Evolutionary conservation across 2,888 invertebrate species (phyloP).

Genomic region (Oegoconia quadripuncta): DNA sequence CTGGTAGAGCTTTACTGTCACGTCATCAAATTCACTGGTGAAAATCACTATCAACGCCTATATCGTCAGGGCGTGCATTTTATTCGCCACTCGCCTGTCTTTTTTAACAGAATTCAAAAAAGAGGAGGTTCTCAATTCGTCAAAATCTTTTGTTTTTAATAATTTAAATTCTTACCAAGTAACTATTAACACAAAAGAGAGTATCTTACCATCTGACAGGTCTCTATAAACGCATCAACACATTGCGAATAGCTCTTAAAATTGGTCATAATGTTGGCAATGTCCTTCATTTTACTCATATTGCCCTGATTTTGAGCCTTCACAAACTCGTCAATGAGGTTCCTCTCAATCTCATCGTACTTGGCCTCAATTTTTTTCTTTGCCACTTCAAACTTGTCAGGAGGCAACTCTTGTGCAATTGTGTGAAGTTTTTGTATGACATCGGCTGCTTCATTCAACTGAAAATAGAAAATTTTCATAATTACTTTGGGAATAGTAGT

Average conservation of each 20-base stretch:
- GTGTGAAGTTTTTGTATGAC: constrained; percentile 97
- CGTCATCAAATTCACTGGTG: no score
- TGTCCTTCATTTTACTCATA: constrained; percentile 92
- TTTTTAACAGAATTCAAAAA: no score
- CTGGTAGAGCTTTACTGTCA: no score
- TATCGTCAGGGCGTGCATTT: no score
- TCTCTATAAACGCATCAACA: constrained; percentile 97
- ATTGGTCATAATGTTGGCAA: constrained; percentile 94
- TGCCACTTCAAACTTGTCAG: constrained; percentile 90
- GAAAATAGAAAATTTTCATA: constrained; percentile 33
- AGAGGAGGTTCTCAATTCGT: no score
- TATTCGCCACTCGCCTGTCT: no score
- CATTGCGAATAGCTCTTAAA: constrained; percentile 98
- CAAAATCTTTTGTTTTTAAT: no score
- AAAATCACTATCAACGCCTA: no score
- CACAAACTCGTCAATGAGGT: constrained; percentile 96
- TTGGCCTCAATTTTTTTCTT: constrained; percentile 92
- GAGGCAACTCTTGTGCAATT: constrained; percentile 96
- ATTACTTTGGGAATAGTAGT: no score
- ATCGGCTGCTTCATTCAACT: constrained; percentile 97
- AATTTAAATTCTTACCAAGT: no score
- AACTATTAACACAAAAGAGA: no score
- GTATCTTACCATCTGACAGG: constrained; percentile 91
- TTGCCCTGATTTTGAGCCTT: constrained; percentile 92
- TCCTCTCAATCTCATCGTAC: constrained; percentile 93